Conservation (phyloP, 2,888 invertebrate species). For the Volucella zonaria region DNA sequence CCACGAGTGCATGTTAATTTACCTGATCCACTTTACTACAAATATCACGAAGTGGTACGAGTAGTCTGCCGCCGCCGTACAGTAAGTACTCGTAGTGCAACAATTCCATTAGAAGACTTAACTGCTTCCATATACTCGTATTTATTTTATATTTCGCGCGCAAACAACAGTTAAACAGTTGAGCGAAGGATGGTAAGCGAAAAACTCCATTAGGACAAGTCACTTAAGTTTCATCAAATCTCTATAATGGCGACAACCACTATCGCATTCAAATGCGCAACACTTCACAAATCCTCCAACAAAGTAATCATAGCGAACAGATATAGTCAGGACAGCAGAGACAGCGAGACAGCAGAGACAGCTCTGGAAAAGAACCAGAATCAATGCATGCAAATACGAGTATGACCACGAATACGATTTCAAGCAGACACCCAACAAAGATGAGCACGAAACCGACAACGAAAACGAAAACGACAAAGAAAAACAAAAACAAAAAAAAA, state of each 20-base stretch:
- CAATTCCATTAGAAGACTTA: slow-evolving; percentile 55
- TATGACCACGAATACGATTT: no score
- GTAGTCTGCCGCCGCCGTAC: not conserved
- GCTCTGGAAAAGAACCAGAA: not conserved
- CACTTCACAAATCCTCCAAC: slow-evolving; percentile 71
- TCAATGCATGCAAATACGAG: no score
- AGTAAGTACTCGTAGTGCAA: slow-evolving; percentile 41
- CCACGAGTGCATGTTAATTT: slow-evolving; percentile 2
- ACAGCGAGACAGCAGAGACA: slow-evolving; percentile 57
- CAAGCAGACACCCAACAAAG: no score
- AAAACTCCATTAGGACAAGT: slow-evolving; percentile 63
- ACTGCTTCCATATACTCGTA: slow-evolving; percentile 31
- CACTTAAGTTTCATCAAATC: slow-evolving; percentile 70
- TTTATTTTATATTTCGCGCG: slow-evolving; percentile 26
- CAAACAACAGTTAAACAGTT: slow-evolving; percentile 51
- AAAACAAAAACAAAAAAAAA: slow-evolving; percentile 33
- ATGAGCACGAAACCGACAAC: slow-evolving; percentile 38
- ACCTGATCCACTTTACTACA: slow-evolving; percentile 34
- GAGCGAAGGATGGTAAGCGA: slow-evolving; percentile 27
- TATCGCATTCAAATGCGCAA: slow-evolving; percentile 62
- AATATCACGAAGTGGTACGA: slow-evolving; percentile 12
- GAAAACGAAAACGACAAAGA: slow-evolving; percentile 61
- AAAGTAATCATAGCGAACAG: slow-evolving; percentile 51
- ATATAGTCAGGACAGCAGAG: slow-evolving; percentile 38
- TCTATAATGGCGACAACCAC: slow-evolving; percentile 72